Evolutionary conservation across 2,888 invertebrate genomes (phyloP).

Genomic region (Synergus itoensis): DNA sequence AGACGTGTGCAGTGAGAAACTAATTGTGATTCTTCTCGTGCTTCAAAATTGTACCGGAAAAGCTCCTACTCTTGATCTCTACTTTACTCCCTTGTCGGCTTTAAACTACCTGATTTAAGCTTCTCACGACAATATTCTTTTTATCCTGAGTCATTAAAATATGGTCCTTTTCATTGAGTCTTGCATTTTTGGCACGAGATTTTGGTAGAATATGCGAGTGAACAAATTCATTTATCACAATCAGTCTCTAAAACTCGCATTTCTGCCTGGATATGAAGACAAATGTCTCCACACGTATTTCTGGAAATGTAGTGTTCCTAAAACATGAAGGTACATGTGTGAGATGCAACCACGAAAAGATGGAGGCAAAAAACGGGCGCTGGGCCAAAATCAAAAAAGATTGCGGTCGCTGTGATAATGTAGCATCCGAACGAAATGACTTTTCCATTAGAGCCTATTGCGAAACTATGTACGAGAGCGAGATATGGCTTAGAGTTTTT

Average conservation of each 20-base stretch:
- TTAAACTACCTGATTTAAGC: background rate
- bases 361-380: conserved; percentile 1
- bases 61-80: background rate
- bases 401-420: conserved; percentile 8
- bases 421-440: background rate
- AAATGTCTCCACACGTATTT: conserved; percentile 14
- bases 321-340: background rate
- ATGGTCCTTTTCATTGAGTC: background rate
- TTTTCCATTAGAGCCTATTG: background rate
- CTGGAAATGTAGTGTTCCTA: background rate
- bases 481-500: background rate
- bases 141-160: too few relatives aligned
- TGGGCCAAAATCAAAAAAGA: conserved; percentile 30
- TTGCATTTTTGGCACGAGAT: background rate
- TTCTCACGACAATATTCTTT: background rate
- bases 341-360: conserved; percentile 5
- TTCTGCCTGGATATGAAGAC: background rate
- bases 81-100: background rate
- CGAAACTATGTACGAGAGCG: background rate
- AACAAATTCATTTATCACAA: conserved; percentile 25
- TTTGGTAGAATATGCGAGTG: background rate
- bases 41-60: background rate
- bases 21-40: background rate
- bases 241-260: conserved; percentile 4
- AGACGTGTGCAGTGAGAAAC: background rate